Conservation (phyloP, 2,888 invertebrate genomes). For the Melanotus villosus region DNA sequence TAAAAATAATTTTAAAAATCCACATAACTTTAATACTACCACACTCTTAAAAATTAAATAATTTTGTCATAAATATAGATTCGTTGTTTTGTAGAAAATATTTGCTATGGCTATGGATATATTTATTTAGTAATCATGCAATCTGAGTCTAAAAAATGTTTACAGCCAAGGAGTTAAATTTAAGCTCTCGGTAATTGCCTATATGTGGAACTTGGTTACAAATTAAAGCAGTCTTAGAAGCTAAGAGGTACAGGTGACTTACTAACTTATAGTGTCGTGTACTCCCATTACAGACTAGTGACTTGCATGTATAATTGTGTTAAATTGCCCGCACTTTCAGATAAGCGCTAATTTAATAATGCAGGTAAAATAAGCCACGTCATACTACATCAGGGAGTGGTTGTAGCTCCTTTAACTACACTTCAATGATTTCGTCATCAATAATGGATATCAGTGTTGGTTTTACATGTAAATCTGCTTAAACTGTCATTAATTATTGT, state of each 20-base stretch:
- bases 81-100: too few species aligned
- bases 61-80: too few species aligned
- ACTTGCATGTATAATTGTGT: constrained; percentile 63
- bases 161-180: neutral
- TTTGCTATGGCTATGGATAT: too few species aligned
- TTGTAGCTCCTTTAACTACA: constrained; percentile 54
- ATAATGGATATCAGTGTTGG: constrained; percentile 50
- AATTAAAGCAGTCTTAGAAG: constrained; percentile 42
- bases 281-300: constrained; percentile 55
- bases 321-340: constrained; percentile 61
- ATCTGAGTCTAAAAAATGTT: neutral
- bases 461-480: constrained; percentile 48
- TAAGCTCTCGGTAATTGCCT: constrained; percentile 20
- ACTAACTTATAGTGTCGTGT: constrained; percentile 43
- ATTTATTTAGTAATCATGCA: neutral
- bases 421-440: constrained; percentile 54
- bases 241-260: constrained; percentile 46
- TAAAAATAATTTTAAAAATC: too few species aligned
- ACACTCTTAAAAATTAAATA: too few species aligned
- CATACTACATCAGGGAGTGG: constrained; percentile 54
- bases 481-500: constrained; percentile 50
- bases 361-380: constrained; percentile 56
- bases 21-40: too few species aligned
- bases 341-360: constrained; percentile 62
- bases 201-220: constrained; percentile 37